A percentile compares a stretch with the other conserved stretches of the same genome.
phyloP scores from a whole-genome alignment of 2,797 vertebrate species.

The Vespertilio murinus region DNA sequence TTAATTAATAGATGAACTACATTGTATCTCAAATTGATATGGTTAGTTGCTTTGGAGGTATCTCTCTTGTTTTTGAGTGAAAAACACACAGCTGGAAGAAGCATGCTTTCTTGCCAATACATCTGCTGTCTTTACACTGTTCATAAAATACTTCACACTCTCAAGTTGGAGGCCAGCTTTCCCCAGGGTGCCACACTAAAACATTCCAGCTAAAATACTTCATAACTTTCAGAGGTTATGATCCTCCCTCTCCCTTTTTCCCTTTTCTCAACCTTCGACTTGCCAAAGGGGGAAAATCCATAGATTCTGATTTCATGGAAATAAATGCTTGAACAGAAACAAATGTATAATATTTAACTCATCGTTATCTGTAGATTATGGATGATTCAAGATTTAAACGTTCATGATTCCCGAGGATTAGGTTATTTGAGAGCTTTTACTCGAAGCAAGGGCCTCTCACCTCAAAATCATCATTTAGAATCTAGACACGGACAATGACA shows the following conservation, averaged over 20 bases:
- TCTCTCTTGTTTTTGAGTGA: conserved; percentile 27
- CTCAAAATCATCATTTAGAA: conserved; percentile 62
- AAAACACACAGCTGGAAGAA: background rate
- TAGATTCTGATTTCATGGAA: conserved; percentile 56
- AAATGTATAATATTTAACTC: conserved; percentile 38
- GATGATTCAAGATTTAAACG: conserved; percentile 8
- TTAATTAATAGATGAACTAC: conserved; percentile 31
- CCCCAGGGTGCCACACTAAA: conserved; percentile 24
- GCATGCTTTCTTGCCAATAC: conserved; percentile 6
- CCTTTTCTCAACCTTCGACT: conserved; percentile 21
- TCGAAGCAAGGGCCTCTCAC: conserved; percentile 52
- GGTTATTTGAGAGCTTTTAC: conserved; percentile 41
- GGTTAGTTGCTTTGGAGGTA: background rate
- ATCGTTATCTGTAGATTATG: conserved; percentile 17
- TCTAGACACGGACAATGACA: conserved; percentile 47
- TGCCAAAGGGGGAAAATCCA: background rate
- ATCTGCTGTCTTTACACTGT: conserved; percentile 31
- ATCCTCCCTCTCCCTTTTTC: background rate
- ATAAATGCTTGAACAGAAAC: conserved; percentile 36
- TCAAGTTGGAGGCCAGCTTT: conserved; percentile 31
- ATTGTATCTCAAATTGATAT: conserved; percentile 58
- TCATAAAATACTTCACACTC: background rate
- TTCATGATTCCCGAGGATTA: background rate
- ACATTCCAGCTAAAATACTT: conserved; percentile 56
- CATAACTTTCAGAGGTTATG: background rate